phyloP scores from a whole-genome alignment of 2,888 invertebrate genomes.

The Temnothorax unifasciatus region DNA sequence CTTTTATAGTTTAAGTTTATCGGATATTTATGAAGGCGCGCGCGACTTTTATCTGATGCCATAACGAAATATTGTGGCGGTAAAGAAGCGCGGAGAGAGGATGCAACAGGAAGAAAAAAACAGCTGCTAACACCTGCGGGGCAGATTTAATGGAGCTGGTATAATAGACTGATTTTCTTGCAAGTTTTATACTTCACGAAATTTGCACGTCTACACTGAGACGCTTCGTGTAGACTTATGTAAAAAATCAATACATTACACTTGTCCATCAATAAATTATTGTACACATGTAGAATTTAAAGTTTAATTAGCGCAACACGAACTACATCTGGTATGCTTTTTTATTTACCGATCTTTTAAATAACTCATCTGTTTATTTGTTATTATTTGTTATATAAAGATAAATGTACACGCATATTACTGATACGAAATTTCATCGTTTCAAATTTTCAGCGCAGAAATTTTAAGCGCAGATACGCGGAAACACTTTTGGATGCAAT shows the following conservation, averaged over 20 bases:
- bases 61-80: constrained; percentile 38
- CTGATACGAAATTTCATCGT: neutral
- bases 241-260: neutral
- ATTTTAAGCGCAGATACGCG: neutral
- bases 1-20: constrained; percentile 32
- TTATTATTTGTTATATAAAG: neutral
- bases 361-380: neutral
- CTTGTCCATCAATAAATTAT: neutral
- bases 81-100: neutral
- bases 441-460: constrained; percentile 9
- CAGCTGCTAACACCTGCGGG: neutral
- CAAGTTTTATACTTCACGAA: constrained; percentile 24
- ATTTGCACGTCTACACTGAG: neutral
- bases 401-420: neutral
- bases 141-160: neutral
- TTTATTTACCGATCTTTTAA: neutral
- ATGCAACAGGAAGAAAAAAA: neutral
- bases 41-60: constrained; percentile 28
- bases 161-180: constrained; percentile 19
- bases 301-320: neutral
- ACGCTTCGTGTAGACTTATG: neutral
- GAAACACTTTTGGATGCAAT: constrained; percentile 11
- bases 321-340: neutral
- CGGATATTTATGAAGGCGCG: constrained; percentile 29
- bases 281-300: neutral